These are phyloP conservation scores for Zelleria hepariella DNA, from an alignment of 2,888 invertebrate genomes.

Conservation along the genomic window DNA sequence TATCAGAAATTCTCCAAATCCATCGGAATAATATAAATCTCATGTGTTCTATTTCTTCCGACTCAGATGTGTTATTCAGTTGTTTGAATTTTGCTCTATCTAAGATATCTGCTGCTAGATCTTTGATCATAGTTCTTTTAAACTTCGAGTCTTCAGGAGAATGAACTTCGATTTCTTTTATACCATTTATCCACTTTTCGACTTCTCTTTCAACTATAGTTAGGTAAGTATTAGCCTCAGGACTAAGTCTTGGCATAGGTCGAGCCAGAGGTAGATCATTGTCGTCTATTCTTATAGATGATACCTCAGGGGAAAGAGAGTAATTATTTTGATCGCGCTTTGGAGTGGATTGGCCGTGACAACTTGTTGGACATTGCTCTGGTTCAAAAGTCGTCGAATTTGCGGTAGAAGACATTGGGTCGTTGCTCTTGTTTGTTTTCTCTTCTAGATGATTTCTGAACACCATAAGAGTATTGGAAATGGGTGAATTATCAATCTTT, in stretches of 20 bases:
- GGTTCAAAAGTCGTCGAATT: neutral
- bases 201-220: constrained; percentile 22
- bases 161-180: constrained; percentile 23
- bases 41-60: neutral
- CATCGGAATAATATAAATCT: neutral
- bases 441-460: neutral
- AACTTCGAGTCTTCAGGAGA: constrained; percentile 22
- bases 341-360: neutral
- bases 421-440: neutral
- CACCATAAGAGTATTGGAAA: neutral
- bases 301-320: neutral
- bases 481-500: neutral
- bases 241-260: constrained; percentile 21
- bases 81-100: constrained; percentile 30
- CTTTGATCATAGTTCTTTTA: constrained; percentile 28
- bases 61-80: constrained; percentile 7
- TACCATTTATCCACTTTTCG: constrained; percentile 29
- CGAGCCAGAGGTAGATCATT: neutral
- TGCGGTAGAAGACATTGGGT: neutral
- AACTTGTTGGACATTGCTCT: no score
- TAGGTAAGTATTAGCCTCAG: constrained; percentile 27
- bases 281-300: neutral
- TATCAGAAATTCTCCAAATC: neutral
- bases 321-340: neutral
- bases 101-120: constrained; percentile 33